These are phyloP conservation scores for Eupithecia abbreviata DNA, from an alignment of 2,888 invertebrate species.

Conservation along the genomic window DNA sequence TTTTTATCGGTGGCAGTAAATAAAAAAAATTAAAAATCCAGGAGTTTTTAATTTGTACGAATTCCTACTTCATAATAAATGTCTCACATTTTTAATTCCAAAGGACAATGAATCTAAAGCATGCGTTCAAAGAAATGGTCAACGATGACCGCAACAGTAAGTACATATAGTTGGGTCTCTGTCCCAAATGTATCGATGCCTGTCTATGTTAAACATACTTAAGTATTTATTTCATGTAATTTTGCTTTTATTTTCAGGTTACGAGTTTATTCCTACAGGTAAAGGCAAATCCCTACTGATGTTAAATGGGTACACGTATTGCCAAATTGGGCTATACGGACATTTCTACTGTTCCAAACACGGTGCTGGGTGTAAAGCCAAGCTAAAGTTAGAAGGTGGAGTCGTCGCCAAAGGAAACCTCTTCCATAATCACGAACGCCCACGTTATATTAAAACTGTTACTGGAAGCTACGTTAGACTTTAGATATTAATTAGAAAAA, in stretches of 20 bases:
- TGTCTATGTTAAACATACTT: too few species aligned
- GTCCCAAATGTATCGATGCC: too few species aligned
- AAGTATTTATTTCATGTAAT: background rate
- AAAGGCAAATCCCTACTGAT: conserved; percentile 25
- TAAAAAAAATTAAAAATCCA: background rate
- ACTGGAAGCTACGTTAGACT: conserved; percentile 18
- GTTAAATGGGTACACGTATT: conserved; percentile 33
- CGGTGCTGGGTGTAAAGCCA: conserved; percentile 21
- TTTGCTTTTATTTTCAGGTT: conserved; percentile 13
- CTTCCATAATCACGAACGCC: conserved; percentile 22
- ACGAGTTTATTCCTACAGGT: conserved; percentile 24
- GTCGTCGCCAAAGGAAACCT: conserved; percentile 5
- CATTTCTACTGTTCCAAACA: conserved; percentile 28
- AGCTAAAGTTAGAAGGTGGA: conserved; percentile 16
- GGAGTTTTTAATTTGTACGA: background rate
- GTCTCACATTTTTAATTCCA: background rate
- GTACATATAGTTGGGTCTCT: too few species aligned
- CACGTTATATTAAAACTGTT: conserved; percentile 4
- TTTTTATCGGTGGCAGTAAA: background rate
- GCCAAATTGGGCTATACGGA: background rate
- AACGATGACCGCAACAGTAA: too few species aligned
- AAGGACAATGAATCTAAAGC: too few species aligned
- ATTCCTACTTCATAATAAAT: background rate
- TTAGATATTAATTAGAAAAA: background rate
- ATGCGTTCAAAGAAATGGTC: too few species aligned